A percentile compares a stretch with the other conserved stretches of the same genome.
Conservation (phyloP, 2,113 vertebrate genomes). For the Monarcha castaneiventris region DNA sequence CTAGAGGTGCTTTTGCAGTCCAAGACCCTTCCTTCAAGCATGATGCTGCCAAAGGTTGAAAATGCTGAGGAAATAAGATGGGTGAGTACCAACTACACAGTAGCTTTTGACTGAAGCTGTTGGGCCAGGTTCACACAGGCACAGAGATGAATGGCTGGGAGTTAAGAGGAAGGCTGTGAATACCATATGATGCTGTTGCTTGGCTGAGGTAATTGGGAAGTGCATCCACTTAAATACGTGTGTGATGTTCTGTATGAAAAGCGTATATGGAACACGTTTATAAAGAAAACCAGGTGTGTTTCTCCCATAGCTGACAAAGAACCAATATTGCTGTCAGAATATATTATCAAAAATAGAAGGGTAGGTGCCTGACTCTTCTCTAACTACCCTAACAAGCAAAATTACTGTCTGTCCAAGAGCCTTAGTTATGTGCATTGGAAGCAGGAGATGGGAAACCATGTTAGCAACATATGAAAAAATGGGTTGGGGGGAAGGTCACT, state of each 20-base stretch:
- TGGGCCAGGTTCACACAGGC: neutral
- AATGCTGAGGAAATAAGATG: conserved; percentile 85
- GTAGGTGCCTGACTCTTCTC: neutral
- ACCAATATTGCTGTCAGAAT: neutral
- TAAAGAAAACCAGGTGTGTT: neutral
- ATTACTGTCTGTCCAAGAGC: neutral
- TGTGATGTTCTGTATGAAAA: neutral
- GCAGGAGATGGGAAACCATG: conserved; percentile 23
- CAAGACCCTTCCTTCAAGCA: conserved; percentile 84
- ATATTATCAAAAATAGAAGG: neutral
- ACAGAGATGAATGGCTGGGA: neutral
- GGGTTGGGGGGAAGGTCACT: conserved; percentile 72
- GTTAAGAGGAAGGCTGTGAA: neutral
- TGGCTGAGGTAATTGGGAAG: neutral
- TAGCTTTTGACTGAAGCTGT: neutral
- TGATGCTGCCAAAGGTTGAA: conserved; percentile 97
- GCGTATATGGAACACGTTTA: neutral
- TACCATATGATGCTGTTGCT: neutral
- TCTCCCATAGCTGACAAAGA: neutral
- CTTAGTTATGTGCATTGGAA: neutral
- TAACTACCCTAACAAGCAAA: neutral
- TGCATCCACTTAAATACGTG: neutral
- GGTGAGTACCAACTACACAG: conserved; percentile 75
- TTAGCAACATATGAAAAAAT: conserved; percentile 66
- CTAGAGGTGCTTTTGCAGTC: conserved; percentile 82